phyloP scores from a whole-genome alignment of 2,797 vertebrate species.

The Huso huso region DNA sequence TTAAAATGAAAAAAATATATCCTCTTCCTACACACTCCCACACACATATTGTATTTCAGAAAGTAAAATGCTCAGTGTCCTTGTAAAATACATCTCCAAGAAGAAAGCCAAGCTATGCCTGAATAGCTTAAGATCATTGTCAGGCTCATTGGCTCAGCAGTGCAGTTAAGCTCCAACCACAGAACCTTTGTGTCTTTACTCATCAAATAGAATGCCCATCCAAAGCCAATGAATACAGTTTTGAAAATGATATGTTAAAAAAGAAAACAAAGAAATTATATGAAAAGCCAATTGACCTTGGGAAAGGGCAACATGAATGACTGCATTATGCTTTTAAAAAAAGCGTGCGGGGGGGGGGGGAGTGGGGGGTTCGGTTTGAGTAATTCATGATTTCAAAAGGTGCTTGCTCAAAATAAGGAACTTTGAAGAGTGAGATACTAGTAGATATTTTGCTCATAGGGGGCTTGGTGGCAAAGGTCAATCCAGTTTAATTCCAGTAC shows the following conservation, averaged over 20 bases:
- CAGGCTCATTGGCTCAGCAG: not conserved
- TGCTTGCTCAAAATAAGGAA: no score
- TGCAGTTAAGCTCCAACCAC: slow-evolving; percentile 2
- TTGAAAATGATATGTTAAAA: slow-evolving; percentile 3
- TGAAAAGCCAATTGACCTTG: slow-evolving; percentile 1
- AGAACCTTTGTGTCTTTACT: slow-evolving; percentile 11
- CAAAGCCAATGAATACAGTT: not conserved
- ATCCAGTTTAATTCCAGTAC: no score
- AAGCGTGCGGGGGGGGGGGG: no score
- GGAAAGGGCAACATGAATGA: not conserved
- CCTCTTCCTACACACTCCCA: not conserved
- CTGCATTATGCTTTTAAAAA: no score
- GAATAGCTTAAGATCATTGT: not conserved
- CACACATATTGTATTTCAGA: not conserved
- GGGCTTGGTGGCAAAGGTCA: no score
- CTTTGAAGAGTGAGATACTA: no score
- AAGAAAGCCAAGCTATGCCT: not conserved
- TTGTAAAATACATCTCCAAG: no score
- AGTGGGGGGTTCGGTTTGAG: no score
- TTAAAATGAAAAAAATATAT: not conserved
- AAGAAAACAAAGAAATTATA: not conserved
- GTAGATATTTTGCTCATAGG: no score
- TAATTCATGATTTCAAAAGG: no score
- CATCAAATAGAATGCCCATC: slow-evolving; percentile 4
- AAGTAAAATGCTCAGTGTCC: not conserved